Conservation (phyloP, 2,797 vertebrate species). For the Dermochelys coriacea region DNA sequence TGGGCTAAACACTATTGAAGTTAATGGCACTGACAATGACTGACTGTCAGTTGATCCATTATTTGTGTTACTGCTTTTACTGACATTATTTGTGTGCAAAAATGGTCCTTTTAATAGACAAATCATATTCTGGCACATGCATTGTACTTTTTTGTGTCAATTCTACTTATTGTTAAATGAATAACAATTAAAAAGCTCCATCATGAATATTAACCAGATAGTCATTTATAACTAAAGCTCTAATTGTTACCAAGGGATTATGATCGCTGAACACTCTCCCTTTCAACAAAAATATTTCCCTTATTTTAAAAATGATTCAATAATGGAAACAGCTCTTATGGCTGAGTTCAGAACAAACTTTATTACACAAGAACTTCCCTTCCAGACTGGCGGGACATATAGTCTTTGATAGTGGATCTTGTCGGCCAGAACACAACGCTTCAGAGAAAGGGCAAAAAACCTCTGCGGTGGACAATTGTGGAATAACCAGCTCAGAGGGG, state of each 20-base stretch:
- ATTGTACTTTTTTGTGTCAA: neutral
- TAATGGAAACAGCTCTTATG: neutral
- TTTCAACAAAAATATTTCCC: neutral
- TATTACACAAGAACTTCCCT: neutral
- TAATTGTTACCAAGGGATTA: neutral
- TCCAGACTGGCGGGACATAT: fast-evolving
- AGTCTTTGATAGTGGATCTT: neutral
- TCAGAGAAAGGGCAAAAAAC: neutral
- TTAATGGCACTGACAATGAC: neutral
- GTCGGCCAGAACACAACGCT: neutral
- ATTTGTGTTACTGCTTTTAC: neutral
- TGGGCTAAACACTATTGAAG: neutral
- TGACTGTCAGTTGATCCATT: neutral
- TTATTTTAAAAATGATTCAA: neutral
- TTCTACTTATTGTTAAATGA: neutral
- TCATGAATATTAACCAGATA: neutral
- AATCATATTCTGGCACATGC: neutral
- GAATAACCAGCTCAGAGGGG: neutral
- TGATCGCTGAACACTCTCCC: neutral
- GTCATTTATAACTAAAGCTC: neutral
- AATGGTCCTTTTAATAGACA: neutral
- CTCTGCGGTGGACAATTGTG: neutral
- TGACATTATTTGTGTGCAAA: neutral
- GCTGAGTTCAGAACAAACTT: neutral
- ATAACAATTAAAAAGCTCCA: neutral